phyloP scores from a whole-genome alignment of 2,888 invertebrate genomes.

The Archaeoteleia sp. region DNA sequence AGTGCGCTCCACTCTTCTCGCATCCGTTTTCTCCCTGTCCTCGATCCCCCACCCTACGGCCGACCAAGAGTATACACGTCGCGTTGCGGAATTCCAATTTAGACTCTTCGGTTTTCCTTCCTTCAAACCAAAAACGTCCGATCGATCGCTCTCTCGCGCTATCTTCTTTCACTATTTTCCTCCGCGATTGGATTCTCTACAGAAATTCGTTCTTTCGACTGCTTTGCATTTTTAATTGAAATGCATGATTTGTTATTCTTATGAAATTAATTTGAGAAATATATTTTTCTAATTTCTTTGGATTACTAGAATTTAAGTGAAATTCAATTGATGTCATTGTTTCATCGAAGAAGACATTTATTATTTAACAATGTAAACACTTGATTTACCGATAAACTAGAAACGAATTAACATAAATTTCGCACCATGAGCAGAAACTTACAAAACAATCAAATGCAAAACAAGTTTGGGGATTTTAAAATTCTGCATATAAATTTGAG shows the following conservation, averaged over 20 bases:
- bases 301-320: no score
- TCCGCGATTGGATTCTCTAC: slow-evolving; percentile 41
- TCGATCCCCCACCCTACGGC: slow-evolving; percentile 51
- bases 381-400: no score
- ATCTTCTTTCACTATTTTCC: slow-evolving; percentile 38
- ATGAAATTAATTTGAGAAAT: not conserved
- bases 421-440: no score
- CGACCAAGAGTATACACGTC: slow-evolving; percentile 60
- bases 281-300: not conserved
- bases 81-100: slow-evolving; percentile 70
- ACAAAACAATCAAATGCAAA: no score
- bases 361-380: no score
- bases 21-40: slow-evolving; percentile 56
- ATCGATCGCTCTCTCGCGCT: slow-evolving; percentile 65
- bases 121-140: slow-evolving; percentile 69
- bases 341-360: no score
- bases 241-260: no score
- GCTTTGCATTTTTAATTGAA: slow-evolving; percentile 13
- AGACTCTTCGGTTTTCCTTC: slow-evolving; percentile 58
- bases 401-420: no score
- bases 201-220: slow-evolving; percentile 29
- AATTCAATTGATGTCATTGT: no score
- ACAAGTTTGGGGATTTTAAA: no score
- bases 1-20: slow-evolving; percentile 51
- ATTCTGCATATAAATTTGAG: no score